Percentiles rank a stretch among this genome's conserved stretches.
These are phyloP conservation scores for Anas flavirostris DNA, from an alignment of 2,797 vertebrate species.

Conservation along the genomic window DNA sequence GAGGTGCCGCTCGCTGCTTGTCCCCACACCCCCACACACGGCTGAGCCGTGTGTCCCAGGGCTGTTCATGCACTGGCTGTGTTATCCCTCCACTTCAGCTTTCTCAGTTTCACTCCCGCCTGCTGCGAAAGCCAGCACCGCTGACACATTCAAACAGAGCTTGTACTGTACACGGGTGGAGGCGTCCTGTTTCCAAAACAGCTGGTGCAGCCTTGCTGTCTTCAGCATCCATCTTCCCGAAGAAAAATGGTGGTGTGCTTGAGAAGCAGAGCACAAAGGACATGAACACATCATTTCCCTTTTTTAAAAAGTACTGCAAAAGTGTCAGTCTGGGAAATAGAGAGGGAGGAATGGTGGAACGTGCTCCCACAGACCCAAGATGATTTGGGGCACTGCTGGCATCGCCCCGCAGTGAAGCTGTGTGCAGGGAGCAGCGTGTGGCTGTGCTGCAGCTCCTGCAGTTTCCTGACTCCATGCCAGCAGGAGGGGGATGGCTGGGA, in stretches of 20 bases:
- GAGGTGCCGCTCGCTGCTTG: rapidly evolving
- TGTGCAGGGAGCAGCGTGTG: background rate
- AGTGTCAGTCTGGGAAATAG: background rate
- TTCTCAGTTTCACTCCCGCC: background rate
- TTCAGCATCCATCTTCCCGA: background rate
- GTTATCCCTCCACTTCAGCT: background rate
- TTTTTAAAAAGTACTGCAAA: rapidly evolving
- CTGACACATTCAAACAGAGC: background rate
- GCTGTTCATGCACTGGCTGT: background rate
- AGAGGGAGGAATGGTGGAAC: background rate
- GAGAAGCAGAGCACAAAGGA: background rate
- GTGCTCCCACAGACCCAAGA: background rate
- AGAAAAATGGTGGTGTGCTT: rapidly evolving
- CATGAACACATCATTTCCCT: rapidly evolving
- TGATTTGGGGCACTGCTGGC: background rate
- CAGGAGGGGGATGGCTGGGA: background rate
- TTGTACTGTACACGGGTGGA: rapidly evolving
- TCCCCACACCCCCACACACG: rapidly evolving
- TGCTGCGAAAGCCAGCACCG: background rate
- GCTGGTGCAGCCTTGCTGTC: rapidly evolving
- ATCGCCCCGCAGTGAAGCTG: background rate
- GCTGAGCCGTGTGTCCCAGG: rapidly evolving
- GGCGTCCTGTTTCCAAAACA: conserved; percentile 45
- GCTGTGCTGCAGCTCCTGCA: background rate
- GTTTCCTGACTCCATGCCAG: background rate